phyloP scores from a whole-genome alignment of 35 echinoderm and acorn worm species.

The Chiridota heheva region DNA sequence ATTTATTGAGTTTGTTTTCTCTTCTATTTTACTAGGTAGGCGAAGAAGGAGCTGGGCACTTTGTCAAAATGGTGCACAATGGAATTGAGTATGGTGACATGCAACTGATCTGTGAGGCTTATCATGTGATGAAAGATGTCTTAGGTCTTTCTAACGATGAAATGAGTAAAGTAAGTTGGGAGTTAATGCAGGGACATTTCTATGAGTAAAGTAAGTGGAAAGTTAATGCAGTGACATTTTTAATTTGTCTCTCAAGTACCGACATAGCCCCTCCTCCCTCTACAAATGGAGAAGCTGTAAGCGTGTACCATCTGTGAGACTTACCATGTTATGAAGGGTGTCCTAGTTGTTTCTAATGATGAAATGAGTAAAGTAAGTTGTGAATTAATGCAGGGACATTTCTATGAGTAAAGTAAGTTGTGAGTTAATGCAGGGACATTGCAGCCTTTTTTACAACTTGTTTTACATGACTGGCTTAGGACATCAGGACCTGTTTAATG shows the following conservation, averaged over 20 bases:
- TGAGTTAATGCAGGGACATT: too few relatives aligned
- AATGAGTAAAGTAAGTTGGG: constrained; percentile 71
- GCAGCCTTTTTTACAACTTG: too few relatives aligned
- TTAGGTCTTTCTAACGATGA: constrained; percentile 80
- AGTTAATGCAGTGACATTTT: too few relatives aligned
- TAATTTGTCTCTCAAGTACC: not conserved
- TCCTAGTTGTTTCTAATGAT: constrained; percentile 60
- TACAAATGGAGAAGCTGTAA: too few relatives aligned
- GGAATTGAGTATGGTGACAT: constrained; percentile 99
- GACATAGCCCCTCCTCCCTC: not conserved
- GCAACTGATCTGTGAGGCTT: constrained; percentile 98
- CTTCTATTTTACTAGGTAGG: constrained; percentile 54
- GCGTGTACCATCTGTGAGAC: constrained; percentile 81
- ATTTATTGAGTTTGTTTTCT: constrained; percentile 4
- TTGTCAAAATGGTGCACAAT: constrained; percentile 99
- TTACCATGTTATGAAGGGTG: constrained; percentile 75
- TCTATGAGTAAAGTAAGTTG: too few relatives aligned
- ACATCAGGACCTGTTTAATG: too few relatives aligned
- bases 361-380: constrained; percentile 71
- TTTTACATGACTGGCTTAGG: too few relatives aligned
- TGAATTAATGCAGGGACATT: not conserved
- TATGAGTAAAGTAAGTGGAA: too few relatives aligned
- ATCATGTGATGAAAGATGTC: constrained; percentile 88
- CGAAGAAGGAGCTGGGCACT: constrained; percentile 93
- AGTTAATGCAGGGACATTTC: not conserved